A percentile compares a stretch with the other conserved stretches of the same genome.
Evolutionary conservation across 1,140 invertebrate species (phyloP).

Genomic region (Lepidurus arcticus): DNA sequence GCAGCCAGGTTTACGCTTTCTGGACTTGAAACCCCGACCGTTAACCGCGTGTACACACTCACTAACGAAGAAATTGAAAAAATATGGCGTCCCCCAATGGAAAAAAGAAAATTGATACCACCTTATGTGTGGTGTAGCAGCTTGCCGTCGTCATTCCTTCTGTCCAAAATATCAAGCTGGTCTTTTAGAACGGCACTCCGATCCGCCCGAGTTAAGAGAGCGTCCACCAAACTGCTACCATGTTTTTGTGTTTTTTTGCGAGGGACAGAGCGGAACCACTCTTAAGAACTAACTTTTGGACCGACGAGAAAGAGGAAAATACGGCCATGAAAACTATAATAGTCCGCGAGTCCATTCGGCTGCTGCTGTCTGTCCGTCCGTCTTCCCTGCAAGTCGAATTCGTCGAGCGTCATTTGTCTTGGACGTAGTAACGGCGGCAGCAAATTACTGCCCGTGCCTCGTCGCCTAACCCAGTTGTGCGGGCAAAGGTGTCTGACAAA

Average conservation of each 20-base stretch:
- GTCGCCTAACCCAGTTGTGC: not conserved
- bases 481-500: not conserved
- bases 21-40: not conserved
- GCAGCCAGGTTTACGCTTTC: constrained; percentile 1
- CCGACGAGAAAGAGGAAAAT: too few species aligned
- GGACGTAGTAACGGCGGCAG: not conserved
- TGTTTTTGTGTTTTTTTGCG: not conserved
- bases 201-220: not conserved
- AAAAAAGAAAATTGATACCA: not conserved
- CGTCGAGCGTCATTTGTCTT: not conserved
- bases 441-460: not conserved
- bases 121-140: not conserved
- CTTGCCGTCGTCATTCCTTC: not conserved
- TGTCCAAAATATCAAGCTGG: not conserved
- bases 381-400: not conserved
- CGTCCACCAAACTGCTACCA: not conserved
- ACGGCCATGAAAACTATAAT: not conserved
- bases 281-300: too few species aligned
- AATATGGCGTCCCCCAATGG: not conserved
- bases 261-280: not conserved
- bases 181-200: not conserved
- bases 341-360: not conserved
- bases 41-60: not conserved
- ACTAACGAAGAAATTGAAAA: not conserved
- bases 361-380: not conserved